Conservation (phyloP, 2,113 vertebrate species). For the Syngnathoides biaculeatus region DNA sequence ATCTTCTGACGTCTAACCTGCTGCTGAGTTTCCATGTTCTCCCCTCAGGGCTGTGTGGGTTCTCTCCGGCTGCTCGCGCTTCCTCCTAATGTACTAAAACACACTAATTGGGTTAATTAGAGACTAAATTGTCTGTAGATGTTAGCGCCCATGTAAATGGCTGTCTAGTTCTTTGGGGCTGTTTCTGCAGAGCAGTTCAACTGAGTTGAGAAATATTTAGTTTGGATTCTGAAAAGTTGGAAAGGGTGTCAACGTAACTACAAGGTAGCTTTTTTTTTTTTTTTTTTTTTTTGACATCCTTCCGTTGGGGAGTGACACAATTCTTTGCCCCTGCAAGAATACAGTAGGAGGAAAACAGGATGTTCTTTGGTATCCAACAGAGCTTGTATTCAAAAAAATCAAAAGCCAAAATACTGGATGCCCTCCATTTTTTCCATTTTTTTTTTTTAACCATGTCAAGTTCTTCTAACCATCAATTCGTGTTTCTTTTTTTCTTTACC, state of each 20-base stretch:
- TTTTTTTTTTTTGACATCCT: background rate
- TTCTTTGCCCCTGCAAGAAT: no score
- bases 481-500: background rate
- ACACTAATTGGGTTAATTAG: conserved; percentile 6
- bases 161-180: background rate
- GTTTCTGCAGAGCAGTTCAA: background rate
- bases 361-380: background rate
- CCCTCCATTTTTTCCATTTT: background rate
- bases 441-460: background rate
- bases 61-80: background rate
- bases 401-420: background rate
- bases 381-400: background rate
- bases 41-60: background rate
- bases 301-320: background rate
- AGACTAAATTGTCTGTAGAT: conserved; percentile 2
- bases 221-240: background rate
- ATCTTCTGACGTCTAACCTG: background rate
- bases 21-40: conserved; percentile 1
- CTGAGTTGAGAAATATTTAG: background rate
- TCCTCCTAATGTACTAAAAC: background rate
- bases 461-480: background rate
- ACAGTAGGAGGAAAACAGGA: no score
- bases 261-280: background rate
- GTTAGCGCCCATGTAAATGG: background rate
- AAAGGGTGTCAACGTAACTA: background rate